Base-by-base conservation (phyloP, 2,888 invertebrate species). In the Caenorhabditis sp. region DNA sequence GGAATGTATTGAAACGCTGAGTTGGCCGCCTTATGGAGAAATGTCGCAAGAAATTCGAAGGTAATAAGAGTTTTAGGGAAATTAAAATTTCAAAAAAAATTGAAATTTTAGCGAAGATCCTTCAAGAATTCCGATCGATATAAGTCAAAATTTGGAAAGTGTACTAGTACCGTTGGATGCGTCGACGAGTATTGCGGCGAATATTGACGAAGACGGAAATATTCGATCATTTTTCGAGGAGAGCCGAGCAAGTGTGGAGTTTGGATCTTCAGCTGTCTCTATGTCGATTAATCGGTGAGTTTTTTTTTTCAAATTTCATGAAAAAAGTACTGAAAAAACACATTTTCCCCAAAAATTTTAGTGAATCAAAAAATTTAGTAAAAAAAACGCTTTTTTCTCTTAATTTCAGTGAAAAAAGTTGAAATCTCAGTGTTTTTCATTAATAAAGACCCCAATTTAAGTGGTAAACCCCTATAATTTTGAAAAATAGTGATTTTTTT, bases 281-380 rank as follows among this genome's bases (percentile, higher is more conserved):
- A 79, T 79, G 79, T 77, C 79, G 5, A 62, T 79, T 21, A 73
- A 69, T 21, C 54, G 73, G 78, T 43, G 43, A 10, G 43, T 43
- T n/a, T n/a, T n/a, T n/a, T n/a, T n/a, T n/a, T n/a, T n/a, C n/a
- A n/a, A n/a, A n/a, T n/a, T n/a, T n/a, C 6, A 36, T 36, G n/a
- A n/a, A n/a, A n/a, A n/a, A n/a, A n/a, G n/a, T n/a, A n/a, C n/a
- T n/a, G n/a, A n/a, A n/a, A n/a, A n/a, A n/a, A n/a, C n/a, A n/a
- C n/a, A n/a, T n/a, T n/a, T n/a, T n/a, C n/a, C n/a, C n/a, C n/a
- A n/a, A n/a, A n/a, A n/a, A n/a, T n/a, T n/a, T n/a, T n/a, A n/a
- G n/a, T n/a, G n/a, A n/a, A n/a, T n/a, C n/a, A n/a, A n/a, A n/a
- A n/a, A n/a, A n/a, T n/a, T n/a, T n/a, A n/a, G n/a, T n/a, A n/a